Percentiles rank a stretch among this genome's conserved stretches.
Evolutionary conservation across 2,888 invertebrate genomes (phyloP).

Genomic region (Drosophila trichaetosa): DNA sequence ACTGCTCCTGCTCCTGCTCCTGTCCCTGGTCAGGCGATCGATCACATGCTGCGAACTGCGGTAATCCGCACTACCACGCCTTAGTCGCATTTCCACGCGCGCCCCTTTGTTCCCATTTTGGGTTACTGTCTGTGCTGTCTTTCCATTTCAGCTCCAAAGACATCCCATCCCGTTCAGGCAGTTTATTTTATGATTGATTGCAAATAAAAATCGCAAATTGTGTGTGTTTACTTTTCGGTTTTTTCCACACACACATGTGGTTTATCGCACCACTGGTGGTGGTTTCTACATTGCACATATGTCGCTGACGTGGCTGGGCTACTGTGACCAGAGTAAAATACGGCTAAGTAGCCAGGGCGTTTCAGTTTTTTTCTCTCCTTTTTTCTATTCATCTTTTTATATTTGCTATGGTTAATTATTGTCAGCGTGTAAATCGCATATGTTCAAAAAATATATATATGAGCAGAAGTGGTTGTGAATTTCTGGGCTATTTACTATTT

Average conservation of each 20-base stretch:
- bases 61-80: conserved; percentile 82
- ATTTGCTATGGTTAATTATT: conserved; percentile 69
- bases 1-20: conserved; percentile 13
- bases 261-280: conserved; percentile 45
- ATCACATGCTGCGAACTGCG: conserved; percentile 80
- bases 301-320: conserved; percentile 65
- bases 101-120: conserved; percentile 61
- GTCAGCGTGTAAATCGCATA: conserved; percentile 66
- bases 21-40: conserved; percentile 67
- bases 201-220: conserved; percentile 80
- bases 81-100: conserved; percentile 78
- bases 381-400: conserved; percentile 36
- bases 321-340: conserved; percentile 45
- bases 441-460: conserved; percentile 63
- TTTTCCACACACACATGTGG: conserved; percentile 41
- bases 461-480: conserved; percentile 14
- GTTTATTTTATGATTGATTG: conserved; percentile 81
- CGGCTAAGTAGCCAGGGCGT: conserved; percentile 51
- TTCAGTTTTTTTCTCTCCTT: conserved; percentile 24
- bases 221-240: conserved; percentile 73
- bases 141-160: conserved; percentile 29
- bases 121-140: not conserved
- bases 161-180: conserved; percentile 45
- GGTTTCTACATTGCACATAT: conserved; percentile 66
- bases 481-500: conserved; percentile 10